Evolutionary conservation across 1,140 invertebrate species (phyloP).

Genomic region (Cataglyphis hispanica): DNA sequence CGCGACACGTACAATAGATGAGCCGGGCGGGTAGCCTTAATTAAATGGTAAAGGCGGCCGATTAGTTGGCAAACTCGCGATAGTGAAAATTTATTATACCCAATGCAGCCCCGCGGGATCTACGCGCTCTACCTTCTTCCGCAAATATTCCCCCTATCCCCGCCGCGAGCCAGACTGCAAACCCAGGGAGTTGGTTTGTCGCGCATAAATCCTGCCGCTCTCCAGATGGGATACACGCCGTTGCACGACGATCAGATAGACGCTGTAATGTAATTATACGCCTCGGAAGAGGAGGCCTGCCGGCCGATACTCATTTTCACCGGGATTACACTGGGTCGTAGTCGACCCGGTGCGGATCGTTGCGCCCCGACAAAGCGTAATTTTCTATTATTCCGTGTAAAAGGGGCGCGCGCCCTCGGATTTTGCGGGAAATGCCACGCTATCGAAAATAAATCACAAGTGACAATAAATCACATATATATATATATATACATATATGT

Average conservation of each 20-base stretch:
- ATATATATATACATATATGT: background rate
- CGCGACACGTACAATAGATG: constrained; percentile 68
- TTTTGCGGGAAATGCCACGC: background rate
- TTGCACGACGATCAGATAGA: constrained; percentile 52
- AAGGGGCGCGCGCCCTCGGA: background rate
- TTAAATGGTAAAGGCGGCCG: constrained; percentile 74
- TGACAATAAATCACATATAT: too few relatives aligned
- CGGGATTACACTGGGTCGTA: constrained; percentile 13
- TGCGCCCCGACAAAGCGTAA: background rate
- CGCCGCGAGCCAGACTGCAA: background rate
- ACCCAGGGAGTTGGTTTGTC: constrained; percentile 42
- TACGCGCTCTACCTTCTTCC: constrained; percentile 23
- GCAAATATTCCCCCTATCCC: background rate
- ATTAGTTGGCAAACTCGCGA: constrained; percentile 72
- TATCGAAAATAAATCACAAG: background rate
- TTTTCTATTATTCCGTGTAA: background rate
- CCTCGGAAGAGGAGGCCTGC: constrained; percentile 39
- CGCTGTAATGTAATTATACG: constrained; percentile 60
- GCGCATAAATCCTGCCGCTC: constrained; percentile 45
- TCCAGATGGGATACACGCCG: constrained; percentile 52
- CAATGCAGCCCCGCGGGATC: constrained; percentile 36
- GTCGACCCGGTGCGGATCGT: background rate
- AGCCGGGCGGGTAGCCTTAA: constrained; percentile 63
- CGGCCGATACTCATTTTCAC: constrained; percentile 27
- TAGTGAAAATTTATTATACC: constrained; percentile 64